These are phyloP conservation scores for Amphiprion percula DNA, from an alignment of 2,113 vertebrate genomes.

Conservation along the genomic window DNA sequence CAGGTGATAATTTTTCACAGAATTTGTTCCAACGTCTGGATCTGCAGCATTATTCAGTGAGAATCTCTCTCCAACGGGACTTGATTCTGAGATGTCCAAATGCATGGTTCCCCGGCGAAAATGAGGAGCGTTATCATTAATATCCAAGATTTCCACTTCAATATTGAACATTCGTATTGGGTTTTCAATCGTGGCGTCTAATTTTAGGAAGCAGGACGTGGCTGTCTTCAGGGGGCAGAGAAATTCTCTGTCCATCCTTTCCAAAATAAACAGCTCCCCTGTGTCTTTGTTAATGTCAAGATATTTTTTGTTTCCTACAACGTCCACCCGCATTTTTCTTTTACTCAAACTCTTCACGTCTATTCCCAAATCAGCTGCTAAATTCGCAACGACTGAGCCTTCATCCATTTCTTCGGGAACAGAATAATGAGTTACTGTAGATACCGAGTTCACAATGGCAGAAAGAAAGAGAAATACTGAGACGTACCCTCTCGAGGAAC, in stretches of 20 bases:
- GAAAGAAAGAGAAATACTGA: constrained; percentile 48
- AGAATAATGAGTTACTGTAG: constrained; percentile 82
- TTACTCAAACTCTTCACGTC: constrained; percentile 69
- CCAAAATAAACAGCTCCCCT: constrained; percentile 72
- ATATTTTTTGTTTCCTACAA: constrained; percentile 76
- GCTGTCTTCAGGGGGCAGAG: constrained; percentile 29
- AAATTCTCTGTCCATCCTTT: constrained; percentile 77
- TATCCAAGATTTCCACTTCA: constrained; percentile 78
- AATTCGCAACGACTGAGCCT: constrained; percentile 87
- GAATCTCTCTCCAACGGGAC: constrained; percentile 74
- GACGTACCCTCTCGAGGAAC: constrained; percentile 56
- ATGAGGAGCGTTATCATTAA: constrained; percentile 79
- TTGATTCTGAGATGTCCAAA: constrained; percentile 77
- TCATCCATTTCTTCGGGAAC: constrained; percentile 87
- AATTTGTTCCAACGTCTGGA: constrained; percentile 77
- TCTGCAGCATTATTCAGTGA: constrained; percentile 79
- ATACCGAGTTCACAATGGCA: neutral
- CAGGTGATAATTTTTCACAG: constrained; percentile 74
- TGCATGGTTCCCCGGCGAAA: constrained; percentile 83
- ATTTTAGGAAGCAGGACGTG: constrained; percentile 65
- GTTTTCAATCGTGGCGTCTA: constrained; percentile 85
- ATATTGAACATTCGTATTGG: constrained; percentile 85
- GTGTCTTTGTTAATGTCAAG: constrained; percentile 84
- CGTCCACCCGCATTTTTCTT: constrained; percentile 79
- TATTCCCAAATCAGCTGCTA: constrained; percentile 87